Evolutionary conservation across 2,113 vertebrate species (phyloP).

Genomic region (Turnix velox): DNA sequence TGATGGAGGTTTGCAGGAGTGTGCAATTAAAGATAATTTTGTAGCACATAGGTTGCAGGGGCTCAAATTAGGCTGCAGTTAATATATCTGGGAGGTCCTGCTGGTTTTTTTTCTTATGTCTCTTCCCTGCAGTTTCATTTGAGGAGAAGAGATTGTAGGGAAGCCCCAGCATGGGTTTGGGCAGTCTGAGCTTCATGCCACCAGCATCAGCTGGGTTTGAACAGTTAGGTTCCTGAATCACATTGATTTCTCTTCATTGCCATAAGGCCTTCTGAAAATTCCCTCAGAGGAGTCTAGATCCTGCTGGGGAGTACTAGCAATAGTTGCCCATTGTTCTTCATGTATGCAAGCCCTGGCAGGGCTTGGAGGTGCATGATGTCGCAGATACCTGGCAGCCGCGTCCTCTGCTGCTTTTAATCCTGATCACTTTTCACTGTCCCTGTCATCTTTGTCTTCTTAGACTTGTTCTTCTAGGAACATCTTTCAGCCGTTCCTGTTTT

Average conservation of each 20-base stretch:
- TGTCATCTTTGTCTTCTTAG: neutral
- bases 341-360: neutral
- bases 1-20: neutral
- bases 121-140: neutral
- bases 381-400: neutral
- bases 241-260: neutral
- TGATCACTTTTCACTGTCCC: neutral
- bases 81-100: neutral
- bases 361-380: rapidly evolving
- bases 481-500: neutral
- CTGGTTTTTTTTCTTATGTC: neutral
- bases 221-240: neutral
- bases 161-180: rapidly evolving
- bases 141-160: neutral
- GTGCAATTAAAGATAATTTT: neutral
- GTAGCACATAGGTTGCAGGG: neutral
- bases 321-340: neutral
- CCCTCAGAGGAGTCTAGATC: neutral
- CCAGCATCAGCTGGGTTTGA: neutral
- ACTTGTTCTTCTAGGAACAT: neutral
- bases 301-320: neutral
- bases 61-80: neutral
- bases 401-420: neutral
- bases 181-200: neutral
- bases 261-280: neutral